A percentile compares a stretch with the other conserved stretches of the same genome.
phyloP scores from a whole-genome alignment of 2,113 vertebrate species.

The Pogonocichla stellata region DNA sequence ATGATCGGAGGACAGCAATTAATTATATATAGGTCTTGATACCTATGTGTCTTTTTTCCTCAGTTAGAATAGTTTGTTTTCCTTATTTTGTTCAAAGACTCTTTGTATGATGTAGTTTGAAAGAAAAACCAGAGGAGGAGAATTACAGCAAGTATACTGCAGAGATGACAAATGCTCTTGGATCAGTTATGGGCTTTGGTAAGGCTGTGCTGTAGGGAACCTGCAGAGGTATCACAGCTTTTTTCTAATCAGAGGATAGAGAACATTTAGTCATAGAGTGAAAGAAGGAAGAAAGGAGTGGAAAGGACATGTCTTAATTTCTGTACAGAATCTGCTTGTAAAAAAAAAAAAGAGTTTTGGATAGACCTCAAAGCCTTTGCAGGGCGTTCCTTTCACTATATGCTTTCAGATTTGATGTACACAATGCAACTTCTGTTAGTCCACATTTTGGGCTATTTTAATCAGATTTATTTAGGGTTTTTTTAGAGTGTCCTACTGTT shows the following conservation, averaged over 20 bases:
- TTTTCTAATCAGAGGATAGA: background rate
- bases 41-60: background rate
- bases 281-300: background rate
- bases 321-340: background rate
- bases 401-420: background rate
- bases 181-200: background rate
- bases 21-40: background rate
- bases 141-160: constrained; percentile 19
- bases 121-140: background rate
- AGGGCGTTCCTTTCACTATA: background rate
- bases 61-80: background rate
- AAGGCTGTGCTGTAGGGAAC: background rate
- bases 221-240: background rate
- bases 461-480: background rate
- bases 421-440: background rate
- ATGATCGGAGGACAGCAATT: background rate
- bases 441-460: background rate
- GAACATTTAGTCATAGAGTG: background rate
- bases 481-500: background rate
- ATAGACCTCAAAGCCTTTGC: background rate
- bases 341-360: background rate
- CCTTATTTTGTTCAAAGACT: background rate
- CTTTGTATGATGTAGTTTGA: constrained; percentile 6
- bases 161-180: constrained; percentile 10
- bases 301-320: background rate